phyloP scores from a whole-genome alignment of 1,140 invertebrate genomes.

The Rhysida immarginata region DNA sequence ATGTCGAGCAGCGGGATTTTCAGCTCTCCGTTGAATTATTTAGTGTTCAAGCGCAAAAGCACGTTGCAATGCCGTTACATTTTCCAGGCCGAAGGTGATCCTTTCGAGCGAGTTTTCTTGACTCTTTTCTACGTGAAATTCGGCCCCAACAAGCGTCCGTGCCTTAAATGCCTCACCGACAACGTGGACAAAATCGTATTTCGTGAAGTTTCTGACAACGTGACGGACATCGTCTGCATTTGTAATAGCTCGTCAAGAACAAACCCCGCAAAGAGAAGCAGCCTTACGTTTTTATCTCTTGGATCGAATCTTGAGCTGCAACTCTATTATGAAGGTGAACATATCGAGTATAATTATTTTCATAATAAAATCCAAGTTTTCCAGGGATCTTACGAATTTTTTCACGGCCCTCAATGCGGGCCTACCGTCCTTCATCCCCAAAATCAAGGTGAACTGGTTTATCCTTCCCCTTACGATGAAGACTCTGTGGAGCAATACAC shows the following conservation, averaged over 20 bases:
- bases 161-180: conserved; percentile 43
- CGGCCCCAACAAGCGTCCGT: conserved; percentile 20
- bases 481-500: background rate
- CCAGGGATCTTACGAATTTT: conserved; percentile 68
- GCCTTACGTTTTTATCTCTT: conserved; percentile 43
- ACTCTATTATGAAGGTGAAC: conserved; percentile 58
- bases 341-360: conserved; percentile 21
- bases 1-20: background rate
- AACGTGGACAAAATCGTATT: conserved; percentile 58
- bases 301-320: conserved; percentile 60
- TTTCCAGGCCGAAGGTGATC: background rate
- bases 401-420: conserved; percentile 71
- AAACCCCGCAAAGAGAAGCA: background rate
- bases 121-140: conserved; percentile 48
- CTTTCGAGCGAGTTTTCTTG: background rate
- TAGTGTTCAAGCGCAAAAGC: background rate
- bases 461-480: conserved; percentile 45
- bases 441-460: conserved; percentile 62
- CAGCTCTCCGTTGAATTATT: background rate
- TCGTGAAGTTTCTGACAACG: conserved; percentile 8
- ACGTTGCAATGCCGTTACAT: background rate
- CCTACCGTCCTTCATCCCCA: conserved; percentile 53
- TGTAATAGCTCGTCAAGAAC: background rate
- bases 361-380: conserved; percentile 42
- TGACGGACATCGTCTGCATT: background rate